Conservation (phyloP, 2,888 invertebrate genomes). For the Tiliacea citrago region DNA sequence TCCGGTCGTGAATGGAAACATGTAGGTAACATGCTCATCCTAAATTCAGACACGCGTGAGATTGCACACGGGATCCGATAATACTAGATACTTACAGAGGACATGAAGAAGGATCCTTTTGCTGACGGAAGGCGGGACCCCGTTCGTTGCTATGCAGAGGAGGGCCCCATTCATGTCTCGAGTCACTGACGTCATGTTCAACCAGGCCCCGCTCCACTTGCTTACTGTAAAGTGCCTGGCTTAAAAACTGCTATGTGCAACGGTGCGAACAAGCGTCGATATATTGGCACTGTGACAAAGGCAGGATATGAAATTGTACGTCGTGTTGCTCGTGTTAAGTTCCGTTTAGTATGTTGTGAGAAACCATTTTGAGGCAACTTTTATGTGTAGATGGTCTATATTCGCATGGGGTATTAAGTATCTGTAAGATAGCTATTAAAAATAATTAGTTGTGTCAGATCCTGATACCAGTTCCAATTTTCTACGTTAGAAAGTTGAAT, state of each 20-base stretch:
- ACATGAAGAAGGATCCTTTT: constrained; percentile 85
- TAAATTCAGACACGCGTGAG: constrained; percentile 47
- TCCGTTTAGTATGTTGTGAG: constrained; percentile 2
- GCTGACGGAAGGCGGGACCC: constrained; percentile 88
- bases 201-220: constrained; percentile 88
- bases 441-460: too few relatives aligned
- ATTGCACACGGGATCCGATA: constrained; percentile 33
- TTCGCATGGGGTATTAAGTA: too few relatives aligned
- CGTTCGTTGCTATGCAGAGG: constrained; percentile 92
- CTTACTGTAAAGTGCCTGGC: constrained; percentile 77
- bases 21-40: constrained; percentile 42
- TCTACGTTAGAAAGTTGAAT: too few relatives aligned
- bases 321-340: background rate
- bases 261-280: constrained; percentile 20
- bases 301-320: constrained; percentile 31
- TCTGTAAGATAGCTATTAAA: too few relatives aligned
- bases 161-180: constrained; percentile 91
- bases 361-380: background rate
- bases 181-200: constrained; percentile 89
- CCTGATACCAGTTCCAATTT: too few relatives aligned
- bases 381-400: background rate
- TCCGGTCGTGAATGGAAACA: constrained; percentile 41
- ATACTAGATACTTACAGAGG: constrained; percentile 88
- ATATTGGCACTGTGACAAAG: constrained; percentile 25
- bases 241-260: constrained; percentile 39